Base-by-base conservation (phyloP, 2,113 vertebrate genomes). In the Sceloporus tristichus region DNA sequence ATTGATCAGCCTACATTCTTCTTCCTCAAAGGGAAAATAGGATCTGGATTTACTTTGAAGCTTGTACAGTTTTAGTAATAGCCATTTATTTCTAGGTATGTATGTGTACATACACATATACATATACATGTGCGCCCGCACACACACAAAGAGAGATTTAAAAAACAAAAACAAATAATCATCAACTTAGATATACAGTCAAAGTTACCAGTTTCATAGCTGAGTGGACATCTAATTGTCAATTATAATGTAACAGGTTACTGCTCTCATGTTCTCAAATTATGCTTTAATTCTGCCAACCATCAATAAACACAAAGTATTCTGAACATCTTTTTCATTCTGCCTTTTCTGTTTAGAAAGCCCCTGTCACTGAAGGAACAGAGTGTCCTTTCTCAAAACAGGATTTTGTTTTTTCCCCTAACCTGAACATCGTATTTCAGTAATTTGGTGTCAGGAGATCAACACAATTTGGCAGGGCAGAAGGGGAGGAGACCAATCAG, bases 241-340 rank as follows among this genome's bases (percentile, higher is more conserved):
- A 87, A 40, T 77, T 86, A 88, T 86, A 89, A 91, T 91, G 88
- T 23, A 27, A 81, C 38, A 62, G 11, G 48, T 91, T 86, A 75
- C 42, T 93, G 90, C 54, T 16, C 80, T 77, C 27, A 27, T 54
- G 87, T 92, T 79, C 54, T 78, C 79, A 94, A 91, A 89, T 2
- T 68, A 38, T 14, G 73, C 13, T 85, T 92, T 84, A 88, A 93
- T 90, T 89, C 88, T 91, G 88, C 84, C 0, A 27, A 59, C 14
- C 29, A 75, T 82, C 38, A 76, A 13, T 9, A 81, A 89, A 81
- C 88, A 85, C 92, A 48, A 5, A 92, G 66, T 53, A 88, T 27
- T 7, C 5, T 34, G 8, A 83, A 78, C 82, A 89, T 83, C 93
- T 79, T 90, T 48, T 27, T 87, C n/a, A 59, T 90, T 74, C 48